Base-by-base conservation (phyloP, 2,113 vertebrate species). In the Tylochromis polylepis region DNA sequence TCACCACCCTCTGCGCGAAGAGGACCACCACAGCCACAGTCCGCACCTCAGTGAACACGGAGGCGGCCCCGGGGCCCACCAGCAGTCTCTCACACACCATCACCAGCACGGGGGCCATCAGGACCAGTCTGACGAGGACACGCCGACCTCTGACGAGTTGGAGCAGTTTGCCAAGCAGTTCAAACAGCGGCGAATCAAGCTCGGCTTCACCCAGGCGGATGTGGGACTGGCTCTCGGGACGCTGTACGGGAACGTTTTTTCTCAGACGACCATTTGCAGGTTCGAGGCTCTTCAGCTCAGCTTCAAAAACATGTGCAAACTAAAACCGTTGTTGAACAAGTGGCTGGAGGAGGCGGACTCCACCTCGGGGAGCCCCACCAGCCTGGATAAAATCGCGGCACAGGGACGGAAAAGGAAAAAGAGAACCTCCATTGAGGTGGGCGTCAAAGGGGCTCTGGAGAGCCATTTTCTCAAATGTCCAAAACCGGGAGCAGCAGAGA, bases 271-370 rank as follows among this genome's bases (percentile, higher is more conserved):
- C 94, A 99, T 99, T 96, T 99, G 98, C 96, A 97, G 98, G 96
- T 99, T 99, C 96, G 98, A 99, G 96, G 98, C 98, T 93, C 97
- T 99, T 89, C 98, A 99, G 93, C 97, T 99, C 55, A 99, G 98
- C 97, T 99, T 99, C 97, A 99, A 99, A 94, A 99, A 99, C 97
- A 99, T 99, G 98, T 99, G 98, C 94, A 99, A 99, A 97, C 98
- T 99, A 93, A 99, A 99, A 96, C 98, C 98, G 91, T 93, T 99
- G 97, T 96, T 99, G 95, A 99, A 99, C 97, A 99, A 99, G 98
- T 99, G 98, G 98, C 96, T 99, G 96, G 98, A 99, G 96, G 98
- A 99, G 96, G 98, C 98, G 91, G 98, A 99, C 97, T 99, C 98
- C 88, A 98, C 98, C 86, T 98, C 98, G 49, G 98, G 98, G 86